Evolutionary conservation across 2,888 invertebrate species (phyloP), one percentile per base, ranked within the genome.

Genomic region (Steinernema carpocapsae): DNA sequence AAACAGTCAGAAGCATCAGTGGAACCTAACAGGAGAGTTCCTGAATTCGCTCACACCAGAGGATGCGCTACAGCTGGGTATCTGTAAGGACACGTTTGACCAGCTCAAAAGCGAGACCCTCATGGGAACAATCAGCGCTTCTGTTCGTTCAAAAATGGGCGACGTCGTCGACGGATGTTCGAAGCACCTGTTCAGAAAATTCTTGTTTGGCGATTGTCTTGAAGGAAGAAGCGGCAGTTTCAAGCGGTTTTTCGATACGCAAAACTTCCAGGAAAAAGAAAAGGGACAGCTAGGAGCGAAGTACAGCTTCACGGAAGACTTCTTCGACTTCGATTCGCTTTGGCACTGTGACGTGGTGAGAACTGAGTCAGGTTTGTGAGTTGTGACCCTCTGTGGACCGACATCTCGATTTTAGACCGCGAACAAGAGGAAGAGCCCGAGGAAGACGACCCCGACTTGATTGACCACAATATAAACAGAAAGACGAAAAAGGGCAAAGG

Each of bases 251-350:
- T 17, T 32, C 32, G 37, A 56, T 4, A 26, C 2, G 1, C 17
- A 32, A 4, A 64, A 1, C 12, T 64, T 32, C 32, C 1, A 32
- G 26, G 37, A 37, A 2, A 64, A 17, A 29, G 64, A 64, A 37
- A 64, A 64, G 64, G 29, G 32, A 6, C 17, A 32, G 64, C 2
- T 7, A 32, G 4, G 3, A 26, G 64, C 37, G 3, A 64, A 37
- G 19, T 64, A 26, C 64, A 17, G 17, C 14, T 64, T 64, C 32
- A 64, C 64, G 2, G 64, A 64, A 37, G 64, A 64, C 32, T 64
- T n/a, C 17, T 4, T 32, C 3, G 64, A 64, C 19, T 37, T 64
- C 3, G 64, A 64, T 26, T 29, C 32, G 14, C 14, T 64, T 17
- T 64, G 64, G 64, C 64, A 64, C 29, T 64, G 64, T 29, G 32